These are phyloP conservation scores for Poecilia velifera DNA, from an alignment of 2,797 vertebrate species.

Conservation along the genomic window DNA sequence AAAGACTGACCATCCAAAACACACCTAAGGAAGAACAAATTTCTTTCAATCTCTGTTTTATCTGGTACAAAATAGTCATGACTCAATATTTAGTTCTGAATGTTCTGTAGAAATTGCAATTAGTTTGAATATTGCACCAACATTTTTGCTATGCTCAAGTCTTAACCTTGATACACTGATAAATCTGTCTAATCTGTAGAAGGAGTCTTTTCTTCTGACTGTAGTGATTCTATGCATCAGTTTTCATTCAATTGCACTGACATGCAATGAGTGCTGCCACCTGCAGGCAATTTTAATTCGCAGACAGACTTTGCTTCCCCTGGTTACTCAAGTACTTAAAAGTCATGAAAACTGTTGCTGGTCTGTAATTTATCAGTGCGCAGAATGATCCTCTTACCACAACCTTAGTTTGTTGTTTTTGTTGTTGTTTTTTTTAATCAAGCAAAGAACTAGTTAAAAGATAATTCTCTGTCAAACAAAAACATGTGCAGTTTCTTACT, in stretches of 20 bases:
- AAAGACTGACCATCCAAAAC: background rate
- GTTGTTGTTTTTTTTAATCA: background rate
- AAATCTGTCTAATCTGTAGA: background rate
- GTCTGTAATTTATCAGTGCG: background rate
- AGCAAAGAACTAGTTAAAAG: background rate
- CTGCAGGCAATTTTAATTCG: constrained; percentile 55
- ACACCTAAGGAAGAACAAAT: background rate
- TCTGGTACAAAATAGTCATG: background rate
- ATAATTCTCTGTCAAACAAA: background rate
- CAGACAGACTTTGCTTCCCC: background rate
- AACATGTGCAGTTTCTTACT: background rate
- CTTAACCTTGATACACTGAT: background rate
- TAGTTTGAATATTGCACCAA: background rate
- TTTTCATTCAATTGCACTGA: constrained; percentile 16
- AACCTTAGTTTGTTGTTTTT: too few relatives aligned
- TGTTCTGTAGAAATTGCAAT: background rate
- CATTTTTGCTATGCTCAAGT: background rate
- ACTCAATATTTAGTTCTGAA: constrained; percentile 3
- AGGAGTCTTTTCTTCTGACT: background rate
- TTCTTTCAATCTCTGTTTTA: background rate
- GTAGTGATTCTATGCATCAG: background rate
- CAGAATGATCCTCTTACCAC: background rate
- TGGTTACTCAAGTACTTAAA: background rate
- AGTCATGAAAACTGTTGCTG: background rate
- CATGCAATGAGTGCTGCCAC: constrained; percentile 55